phyloP scores from a whole-genome alignment of 2,797 vertebrate species.

The Hemibagrus guttatus region DNA sequence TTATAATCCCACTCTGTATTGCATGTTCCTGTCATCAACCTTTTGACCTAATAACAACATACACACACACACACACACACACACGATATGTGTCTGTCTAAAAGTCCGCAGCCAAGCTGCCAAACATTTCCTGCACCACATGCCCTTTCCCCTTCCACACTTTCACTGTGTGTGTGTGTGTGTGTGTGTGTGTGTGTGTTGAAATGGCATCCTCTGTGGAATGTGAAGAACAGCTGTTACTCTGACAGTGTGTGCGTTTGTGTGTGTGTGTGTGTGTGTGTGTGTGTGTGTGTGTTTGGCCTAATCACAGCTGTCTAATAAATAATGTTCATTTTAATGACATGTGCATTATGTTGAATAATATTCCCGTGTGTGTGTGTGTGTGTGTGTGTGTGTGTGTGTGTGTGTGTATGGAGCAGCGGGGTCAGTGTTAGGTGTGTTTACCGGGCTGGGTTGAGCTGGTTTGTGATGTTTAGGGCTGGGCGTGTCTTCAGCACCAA shows the following conservation, averaged over 20 bases:
- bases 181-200: neutral
- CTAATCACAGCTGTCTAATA: neutral
- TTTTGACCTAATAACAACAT: neutral
- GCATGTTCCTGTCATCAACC: neutral
- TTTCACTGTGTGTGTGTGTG: neutral
- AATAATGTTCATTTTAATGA: neutral
- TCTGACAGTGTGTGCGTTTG: neutral
- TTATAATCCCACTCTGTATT: too few relatives aligned
- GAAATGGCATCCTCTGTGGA: neutral
- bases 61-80: neutral
- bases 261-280: neutral
- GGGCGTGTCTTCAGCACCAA: neutral
- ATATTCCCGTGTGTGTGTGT: neutral
- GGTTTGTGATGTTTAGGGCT: neutral
- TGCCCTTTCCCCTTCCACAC: neutral
- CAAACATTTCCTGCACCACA: neutral
- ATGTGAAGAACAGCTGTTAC: slow-evolving; percentile 20
- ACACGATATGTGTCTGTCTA: neutral
- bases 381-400: too few relatives aligned
- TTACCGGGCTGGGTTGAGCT: neutral
- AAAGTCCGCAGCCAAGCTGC: neutral
- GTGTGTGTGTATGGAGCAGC: neutral
- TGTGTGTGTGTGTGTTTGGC: neutral
- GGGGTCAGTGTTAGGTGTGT: neutral
- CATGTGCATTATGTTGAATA: neutral